These are phyloP conservation scores for Bos javanicus DNA, from an alignment of 2,113 vertebrate species.

Conservation along the genomic window DNA sequence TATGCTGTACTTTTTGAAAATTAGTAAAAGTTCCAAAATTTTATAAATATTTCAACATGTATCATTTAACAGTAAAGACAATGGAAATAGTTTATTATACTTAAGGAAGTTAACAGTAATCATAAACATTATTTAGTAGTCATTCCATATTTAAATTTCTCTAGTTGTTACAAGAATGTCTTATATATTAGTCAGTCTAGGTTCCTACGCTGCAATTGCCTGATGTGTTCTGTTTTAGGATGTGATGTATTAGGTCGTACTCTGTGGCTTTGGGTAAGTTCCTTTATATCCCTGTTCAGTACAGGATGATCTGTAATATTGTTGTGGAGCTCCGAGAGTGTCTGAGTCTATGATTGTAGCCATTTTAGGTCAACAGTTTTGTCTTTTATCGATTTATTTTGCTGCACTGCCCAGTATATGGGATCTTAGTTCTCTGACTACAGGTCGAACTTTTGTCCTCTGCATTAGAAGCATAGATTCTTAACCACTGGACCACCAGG, in stretches of 20 bases:
- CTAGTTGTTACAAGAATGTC: not conserved
- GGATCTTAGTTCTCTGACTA: not conserved
- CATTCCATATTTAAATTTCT: not conserved
- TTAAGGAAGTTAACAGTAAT: slow-evolving; percentile 2
- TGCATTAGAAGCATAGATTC: not conserved
- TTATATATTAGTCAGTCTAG: not conserved
- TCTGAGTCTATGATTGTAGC: not conserved
- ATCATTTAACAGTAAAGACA: not conserved
- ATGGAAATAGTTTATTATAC: not conserved
- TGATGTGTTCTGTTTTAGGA: not conserved
- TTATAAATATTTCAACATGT: not conserved
- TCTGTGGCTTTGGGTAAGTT: not conserved
- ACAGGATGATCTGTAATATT: not conserved
- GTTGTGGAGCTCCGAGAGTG: not conserved
- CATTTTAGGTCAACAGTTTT: not conserved
- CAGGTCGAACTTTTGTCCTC: rapidly evolving
- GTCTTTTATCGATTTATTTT: not conserved
- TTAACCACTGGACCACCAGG: not conserved
- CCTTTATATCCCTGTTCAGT: not conserved
- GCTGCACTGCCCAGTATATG: not conserved
- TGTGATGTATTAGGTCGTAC: not conserved
- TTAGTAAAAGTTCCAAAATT: not conserved
- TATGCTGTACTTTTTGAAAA: not conserved
- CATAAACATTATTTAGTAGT: not conserved
- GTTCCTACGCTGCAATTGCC: not conserved